Evolutionary conservation across 2,113 vertebrate genomes (phyloP).

Genomic region (Fulmarus glacialis): DNA sequence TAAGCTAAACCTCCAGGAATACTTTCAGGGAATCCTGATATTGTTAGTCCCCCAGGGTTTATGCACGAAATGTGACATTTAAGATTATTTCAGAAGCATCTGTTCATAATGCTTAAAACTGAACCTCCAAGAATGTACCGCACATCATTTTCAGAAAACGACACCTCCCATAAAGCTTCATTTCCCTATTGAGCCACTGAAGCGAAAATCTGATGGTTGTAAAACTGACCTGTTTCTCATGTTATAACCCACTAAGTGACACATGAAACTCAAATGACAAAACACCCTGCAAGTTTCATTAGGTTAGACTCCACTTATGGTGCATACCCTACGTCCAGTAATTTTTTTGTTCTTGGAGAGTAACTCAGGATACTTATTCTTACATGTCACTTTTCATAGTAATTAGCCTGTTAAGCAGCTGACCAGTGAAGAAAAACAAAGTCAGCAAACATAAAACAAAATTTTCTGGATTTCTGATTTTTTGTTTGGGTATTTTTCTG

Average conservation of each 20-base stretch:
- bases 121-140: not conserved
- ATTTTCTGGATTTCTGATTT: not conserved
- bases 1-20: not conserved
- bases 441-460: not conserved
- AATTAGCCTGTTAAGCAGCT: not conserved
- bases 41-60: constrained; percentile 7
- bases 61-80: constrained; percentile 42
- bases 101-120: not conserved
- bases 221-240: not conserved
- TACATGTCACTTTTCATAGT: not conserved
- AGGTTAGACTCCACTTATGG: not conserved
- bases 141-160: not conserved
- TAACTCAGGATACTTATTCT: not conserved
- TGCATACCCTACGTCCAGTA: not conserved
- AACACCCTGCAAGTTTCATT: not conserved
- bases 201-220: accelerated
- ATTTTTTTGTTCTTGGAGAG: not conserved
- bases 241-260: not conserved
- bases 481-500: not conserved
- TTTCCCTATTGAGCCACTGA: not conserved
- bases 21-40: not conserved
- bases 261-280: not conserved
- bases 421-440: not conserved
- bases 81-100: constrained; percentile 38
- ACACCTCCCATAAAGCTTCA: not conserved